Evolutionary conservation across 2,797 vertebrate species (phyloP).

Genomic region (Cyclura pinguis): DNA sequence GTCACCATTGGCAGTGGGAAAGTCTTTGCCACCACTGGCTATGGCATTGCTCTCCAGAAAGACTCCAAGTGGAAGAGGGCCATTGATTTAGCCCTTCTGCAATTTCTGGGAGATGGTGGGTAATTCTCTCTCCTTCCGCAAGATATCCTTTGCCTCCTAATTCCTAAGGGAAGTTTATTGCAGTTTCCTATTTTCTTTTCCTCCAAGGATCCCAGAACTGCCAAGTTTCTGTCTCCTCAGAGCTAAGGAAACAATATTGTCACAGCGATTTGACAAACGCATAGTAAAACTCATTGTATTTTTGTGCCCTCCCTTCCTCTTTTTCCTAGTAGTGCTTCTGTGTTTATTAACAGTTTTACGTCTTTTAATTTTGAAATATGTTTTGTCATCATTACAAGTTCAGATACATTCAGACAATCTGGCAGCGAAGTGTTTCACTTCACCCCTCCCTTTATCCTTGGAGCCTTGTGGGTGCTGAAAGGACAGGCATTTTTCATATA

Average conservation of each 20-base stretch:
- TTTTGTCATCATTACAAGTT: too few species aligned
- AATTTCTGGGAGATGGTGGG: slow-evolving; percentile 96
- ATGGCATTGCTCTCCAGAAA: slow-evolving; percentile 97
- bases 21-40: slow-evolving; percentile 97
- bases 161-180: neutral
- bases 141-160: neutral
- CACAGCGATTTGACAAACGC: neutral
- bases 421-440: neutral
- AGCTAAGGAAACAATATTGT: neutral
- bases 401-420: too few species aligned
- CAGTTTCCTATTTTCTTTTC: neutral
- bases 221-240: neutral
- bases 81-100: slow-evolving; percentile 95
- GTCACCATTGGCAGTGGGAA: slow-evolving; percentile 98
- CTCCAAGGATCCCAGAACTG: neutral
- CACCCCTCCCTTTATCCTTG: neutral
- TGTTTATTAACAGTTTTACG: neutral
- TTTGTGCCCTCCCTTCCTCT: neutral
- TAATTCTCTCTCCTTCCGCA: neutral
- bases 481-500: neutral
- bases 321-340: neutral
- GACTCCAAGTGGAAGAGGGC: slow-evolving; percentile 94
- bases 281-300: neutral
- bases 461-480: neutral
- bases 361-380: neutral